These are phyloP conservation scores for Sebastes flavidus DNA, from an alignment of 2,797 vertebrate genomes.

Conservation along the genomic window DNA sequence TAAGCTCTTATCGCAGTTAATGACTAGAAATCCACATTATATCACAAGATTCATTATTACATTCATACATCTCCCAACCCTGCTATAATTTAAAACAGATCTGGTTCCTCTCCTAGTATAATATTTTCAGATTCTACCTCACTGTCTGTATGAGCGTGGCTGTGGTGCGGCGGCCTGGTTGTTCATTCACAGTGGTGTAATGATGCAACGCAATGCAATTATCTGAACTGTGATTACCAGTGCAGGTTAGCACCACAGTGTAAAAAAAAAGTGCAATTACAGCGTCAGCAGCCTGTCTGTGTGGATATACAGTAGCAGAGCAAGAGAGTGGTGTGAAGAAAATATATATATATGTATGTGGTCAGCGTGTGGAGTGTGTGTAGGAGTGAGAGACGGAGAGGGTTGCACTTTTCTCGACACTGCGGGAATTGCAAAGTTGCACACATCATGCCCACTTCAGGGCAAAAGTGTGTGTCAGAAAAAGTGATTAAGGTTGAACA, in stretches of 20 bases:
- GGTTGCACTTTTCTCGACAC: slow-evolving; percentile 11
- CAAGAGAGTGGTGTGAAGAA: neutral
- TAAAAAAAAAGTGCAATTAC: slow-evolving; percentile 7
- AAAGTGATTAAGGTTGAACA: slow-evolving; percentile 20
- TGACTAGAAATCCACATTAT: neutral
- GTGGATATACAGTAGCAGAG: neutral
- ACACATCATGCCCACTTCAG: neutral
- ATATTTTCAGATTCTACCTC: neutral
- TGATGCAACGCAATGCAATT: slow-evolving; percentile 46
- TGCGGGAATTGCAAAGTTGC: slow-evolving; percentile 15
- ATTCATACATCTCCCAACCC: neutral
- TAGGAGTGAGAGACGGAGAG: neutral
- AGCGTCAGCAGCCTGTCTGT: slow-evolving; percentile 8
- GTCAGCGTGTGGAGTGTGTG: neutral
- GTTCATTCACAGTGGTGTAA: slow-evolving; percentile 42
- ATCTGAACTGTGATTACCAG: slow-evolving; percentile 53
- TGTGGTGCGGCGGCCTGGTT: slow-evolving; percentile 13
- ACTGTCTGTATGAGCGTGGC: neutral
- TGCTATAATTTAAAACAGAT: neutral
- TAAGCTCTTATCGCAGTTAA: neutral
- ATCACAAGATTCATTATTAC: neutral
- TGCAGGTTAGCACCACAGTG: slow-evolving; percentile 39
- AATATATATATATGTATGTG: slow-evolving; percentile 10
- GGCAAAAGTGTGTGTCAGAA: neutral
- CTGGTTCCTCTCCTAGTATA: neutral